Evolutionary conservation across 2,888 invertebrate genomes (phyloP), one percentile per base, ranked within the genome.

Genomic region (Drosophila birchii): DNA sequence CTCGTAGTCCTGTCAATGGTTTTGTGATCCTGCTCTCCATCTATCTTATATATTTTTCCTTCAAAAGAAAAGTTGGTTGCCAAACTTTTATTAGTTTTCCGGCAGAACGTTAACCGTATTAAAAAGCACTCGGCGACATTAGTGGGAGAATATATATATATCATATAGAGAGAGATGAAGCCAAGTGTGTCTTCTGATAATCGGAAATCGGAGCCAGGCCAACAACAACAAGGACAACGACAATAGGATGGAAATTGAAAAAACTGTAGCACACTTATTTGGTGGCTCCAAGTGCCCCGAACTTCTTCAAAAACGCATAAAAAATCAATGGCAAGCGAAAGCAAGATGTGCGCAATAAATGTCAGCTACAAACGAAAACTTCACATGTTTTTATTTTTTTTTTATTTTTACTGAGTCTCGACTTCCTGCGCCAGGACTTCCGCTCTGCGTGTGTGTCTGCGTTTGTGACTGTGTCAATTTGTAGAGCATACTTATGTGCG

Each of bases 221-320:
- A 49, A 59, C 41, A 47, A 29, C 41, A 34, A 49, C 14, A 44
- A 44, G 18, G 39, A 59, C 36, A 47, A 47, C 36, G 44, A 49
- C 55, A 71, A 75, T 56, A 38, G 57, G 34, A 61, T 55, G 57
- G 59, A 69, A 45, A 63, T 54, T 69, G 59, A 85, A 83, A 81
- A 81, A 77, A 82, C 62, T 59, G 72, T 79, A 60, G 86, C 73
- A 69, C 81, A 83, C 88, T 89, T 87, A 84, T 79, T 78, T 78
- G 55, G 82, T 66, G 82, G 49, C 64, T 64, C 67, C 63, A 70
- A 78, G 75, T 43, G 44, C 8, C 41, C 14, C 38, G 71, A 87
- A 87, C 89, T 89, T 85, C 84, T 89, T 85, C 83, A 88, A 88
- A 86, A 80, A 73, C 71, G 81, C 85, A 90, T 90, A 88, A 86